Evolutionary conservation across 2,797 vertebrate species (phyloP).

Genomic region (Nannoperca australis): DNA sequence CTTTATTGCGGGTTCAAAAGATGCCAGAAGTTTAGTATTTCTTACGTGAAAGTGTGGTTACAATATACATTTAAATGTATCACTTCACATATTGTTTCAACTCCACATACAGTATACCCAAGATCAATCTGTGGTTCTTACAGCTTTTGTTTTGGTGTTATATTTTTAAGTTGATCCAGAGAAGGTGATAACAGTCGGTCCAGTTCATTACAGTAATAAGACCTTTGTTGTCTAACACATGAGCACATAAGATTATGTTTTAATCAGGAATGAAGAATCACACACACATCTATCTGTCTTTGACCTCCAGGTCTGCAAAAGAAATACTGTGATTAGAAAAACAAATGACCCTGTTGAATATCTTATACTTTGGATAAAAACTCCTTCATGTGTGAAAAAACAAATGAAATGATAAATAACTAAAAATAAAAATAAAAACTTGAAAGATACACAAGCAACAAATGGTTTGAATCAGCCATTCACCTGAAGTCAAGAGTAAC

Average conservation of each 20-base stretch:
- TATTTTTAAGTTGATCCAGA: background rate
- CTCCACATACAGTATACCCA: background rate
- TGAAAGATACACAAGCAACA: constrained; percentile 46
- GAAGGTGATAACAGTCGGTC: background rate
- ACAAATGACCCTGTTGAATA: constrained; percentile 53
- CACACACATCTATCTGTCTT: constrained; percentile 1
- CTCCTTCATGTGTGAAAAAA: constrained; percentile 60
- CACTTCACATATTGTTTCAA: background rate
- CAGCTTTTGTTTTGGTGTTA: background rate
- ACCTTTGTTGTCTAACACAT: background rate
- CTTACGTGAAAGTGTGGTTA: background rate
- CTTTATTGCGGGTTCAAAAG: background rate
- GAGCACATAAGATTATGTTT: background rate
- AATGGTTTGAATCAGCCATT: constrained; percentile 71
- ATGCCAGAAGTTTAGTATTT: background rate
- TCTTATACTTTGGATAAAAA: constrained; percentile 38
- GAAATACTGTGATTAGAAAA: constrained; percentile 30
- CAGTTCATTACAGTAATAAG: background rate
- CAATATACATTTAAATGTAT: background rate
- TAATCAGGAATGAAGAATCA: background rate
- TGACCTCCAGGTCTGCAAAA: constrained; percentile 52
- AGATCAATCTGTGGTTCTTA: background rate
- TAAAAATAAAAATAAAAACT: constrained; percentile 45
- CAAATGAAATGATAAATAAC: constrained; percentile 65
- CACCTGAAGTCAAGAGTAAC: constrained; percentile 79